phyloP scores from a whole-genome alignment of 2,888 invertebrate genomes.

The Folsomia candida region DNA sequence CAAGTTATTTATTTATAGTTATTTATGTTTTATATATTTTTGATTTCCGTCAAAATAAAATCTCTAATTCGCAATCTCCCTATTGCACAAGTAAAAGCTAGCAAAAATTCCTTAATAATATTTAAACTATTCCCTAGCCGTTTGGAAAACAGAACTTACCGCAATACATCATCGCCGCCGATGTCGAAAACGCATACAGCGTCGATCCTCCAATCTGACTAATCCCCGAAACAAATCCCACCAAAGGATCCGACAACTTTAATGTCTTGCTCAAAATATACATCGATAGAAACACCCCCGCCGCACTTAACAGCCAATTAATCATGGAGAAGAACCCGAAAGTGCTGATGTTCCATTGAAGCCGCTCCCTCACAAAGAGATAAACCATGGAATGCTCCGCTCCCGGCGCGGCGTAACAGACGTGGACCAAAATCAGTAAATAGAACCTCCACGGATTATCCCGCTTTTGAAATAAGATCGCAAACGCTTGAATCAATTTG shows the following conservation, averaged over 20 bases:
- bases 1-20: too few relatives aligned
- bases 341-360: constrained; percentile 36
- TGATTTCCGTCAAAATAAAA: too few relatives aligned
- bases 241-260: constrained; percentile 78
- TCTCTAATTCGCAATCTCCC: too few relatives aligned
- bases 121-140: too few relatives aligned
- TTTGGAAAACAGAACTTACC: too few relatives aligned
- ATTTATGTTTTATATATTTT: too few relatives aligned
- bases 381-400: constrained; percentile 43
- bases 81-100: too few relatives aligned
- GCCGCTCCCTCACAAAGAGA: constrained; percentile 35
- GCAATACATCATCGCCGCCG: constrained; percentile 76
- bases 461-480: constrained; percentile 11
- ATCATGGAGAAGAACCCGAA: constrained; percentile 40
- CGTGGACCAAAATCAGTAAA: too few relatives aligned
- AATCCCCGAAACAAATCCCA: constrained; percentile 78
- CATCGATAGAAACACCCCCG: constrained; percentile 60
- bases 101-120: too few relatives aligned
- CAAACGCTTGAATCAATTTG: not conserved
- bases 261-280: constrained; percentile 77
- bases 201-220: constrained; percentile 81
- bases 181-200: constrained; percentile 77
- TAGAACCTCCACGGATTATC: constrained; percentile 12
- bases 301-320: constrained; percentile 33
- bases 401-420: constrained; percentile 22